Evolutionary conservation across 2,113 vertebrate genomes (phyloP), one percentile per base, ranked within the genome.

Genomic region (Sceloporus tristichus): DNA sequence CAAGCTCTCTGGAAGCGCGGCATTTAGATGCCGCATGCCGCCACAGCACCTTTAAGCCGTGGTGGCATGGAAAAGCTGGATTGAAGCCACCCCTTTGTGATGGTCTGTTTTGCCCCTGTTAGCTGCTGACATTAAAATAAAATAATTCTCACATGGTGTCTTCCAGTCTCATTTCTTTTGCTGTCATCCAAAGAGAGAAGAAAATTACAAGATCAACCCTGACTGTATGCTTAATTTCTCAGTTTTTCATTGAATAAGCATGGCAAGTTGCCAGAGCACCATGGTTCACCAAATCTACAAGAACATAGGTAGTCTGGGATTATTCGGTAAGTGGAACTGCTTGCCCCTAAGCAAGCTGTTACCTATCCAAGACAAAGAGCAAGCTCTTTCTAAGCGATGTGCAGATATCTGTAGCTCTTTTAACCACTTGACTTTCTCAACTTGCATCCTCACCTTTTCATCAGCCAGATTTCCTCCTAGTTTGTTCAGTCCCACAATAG

Each of bases 401-500:
- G 34, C 21, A 76, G 71, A 54, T 85, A 40, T 9, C 11, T 54
- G 19, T 2, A 84, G 3, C 2, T 42, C 56, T 25, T 40, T 77
- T 81, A 9, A 53, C 9, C n/a, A 66, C 11, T 23, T 78, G 53
- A n/a, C 78, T 68, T 16, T 73, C 4, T 56, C 70, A 34, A 74
- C 21, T 29, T 29, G 1, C 2, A 16, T n/a, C 9, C 96, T 98
- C 92, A 99, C 99, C 94, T 97, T 93, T 62, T 97, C 97, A 91
- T 99, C 98, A 4, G 97, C 93, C 88, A 98, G 92, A 23, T 94
- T 91, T 8, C 90, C 88, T 29, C 98, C 98, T 18, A 99, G 96
- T 88, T 97, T 98, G 86, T 78, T 88, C 78, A 98, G 97, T 16
- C 99, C 99, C 21, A 98, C 95, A 0, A 99, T 95, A 42, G 98